These are phyloP conservation scores for Montipora capricornis DNA, from an alignment of 64 coral and sea anemone species.

Conservation along the genomic window DNA sequence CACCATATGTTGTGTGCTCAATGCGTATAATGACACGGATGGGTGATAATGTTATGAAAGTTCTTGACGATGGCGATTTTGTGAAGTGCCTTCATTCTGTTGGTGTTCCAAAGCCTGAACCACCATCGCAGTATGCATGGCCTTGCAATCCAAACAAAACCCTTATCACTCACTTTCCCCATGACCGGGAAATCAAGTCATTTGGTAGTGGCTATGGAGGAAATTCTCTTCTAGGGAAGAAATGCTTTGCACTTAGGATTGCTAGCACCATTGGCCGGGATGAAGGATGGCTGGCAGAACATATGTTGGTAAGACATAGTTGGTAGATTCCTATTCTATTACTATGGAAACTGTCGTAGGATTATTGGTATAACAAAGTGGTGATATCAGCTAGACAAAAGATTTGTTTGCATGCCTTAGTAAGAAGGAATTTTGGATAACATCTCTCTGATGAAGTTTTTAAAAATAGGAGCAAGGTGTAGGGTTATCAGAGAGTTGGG, in stretches of 20 bases:
- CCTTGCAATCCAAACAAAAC: conserved; percentile 91
- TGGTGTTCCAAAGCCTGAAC: conserved; percentile 73
- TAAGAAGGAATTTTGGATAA: no score
- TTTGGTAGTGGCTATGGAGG: conserved; percentile 94
- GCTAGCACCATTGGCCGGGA: conserved; percentile 76
- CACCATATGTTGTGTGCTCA: conserved; percentile 84
- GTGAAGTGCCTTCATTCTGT: conserved; percentile 94
- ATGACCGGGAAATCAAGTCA: conserved; percentile 80
- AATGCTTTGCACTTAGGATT: conserved; percentile 92
- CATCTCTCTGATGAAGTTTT: no score
- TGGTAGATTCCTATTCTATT: no score
- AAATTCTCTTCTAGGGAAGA: conserved; percentile 91
- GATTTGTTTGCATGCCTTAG: no score
- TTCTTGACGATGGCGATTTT: conserved; percentile 78
- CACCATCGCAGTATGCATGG: conserved; percentile 74
- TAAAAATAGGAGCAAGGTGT: no score
- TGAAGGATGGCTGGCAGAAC: conserved; percentile 95
- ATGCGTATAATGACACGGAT: conserved; percentile 93
- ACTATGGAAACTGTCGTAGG: no score
- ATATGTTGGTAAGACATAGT: conserved; percentile 82
- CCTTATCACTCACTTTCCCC: conserved; percentile 87
- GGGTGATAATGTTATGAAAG: conserved; percentile 76
- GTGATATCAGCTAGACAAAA: no score
- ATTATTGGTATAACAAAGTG: no score
- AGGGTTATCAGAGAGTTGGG: no score